Conservation (phyloP, 30 jellyfish, hydroid and myxozoan genomes). For the Pelagia noctiluca region DNA sequence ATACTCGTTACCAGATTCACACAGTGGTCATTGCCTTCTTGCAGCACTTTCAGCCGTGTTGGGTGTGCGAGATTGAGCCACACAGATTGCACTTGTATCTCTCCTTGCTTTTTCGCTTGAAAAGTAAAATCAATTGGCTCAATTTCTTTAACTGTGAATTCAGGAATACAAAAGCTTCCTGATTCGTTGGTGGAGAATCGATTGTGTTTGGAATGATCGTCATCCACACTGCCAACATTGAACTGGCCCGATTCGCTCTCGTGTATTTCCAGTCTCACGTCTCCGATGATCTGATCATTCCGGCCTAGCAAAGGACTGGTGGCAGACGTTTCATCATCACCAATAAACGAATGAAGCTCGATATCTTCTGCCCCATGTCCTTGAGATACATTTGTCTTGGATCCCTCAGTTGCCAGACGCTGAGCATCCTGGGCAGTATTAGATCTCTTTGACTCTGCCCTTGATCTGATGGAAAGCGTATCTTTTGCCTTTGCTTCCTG, state of each 20-base stretch:
- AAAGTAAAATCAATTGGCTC: constrained; percentile 25
- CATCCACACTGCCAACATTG: not conserved
- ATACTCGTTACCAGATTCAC: constrained; percentile 79
- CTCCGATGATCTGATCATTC: constrained; percentile 9
- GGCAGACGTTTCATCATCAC: constrained; percentile 16
- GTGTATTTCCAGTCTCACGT: constrained; percentile 58
- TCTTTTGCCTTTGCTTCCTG: too few species aligned
- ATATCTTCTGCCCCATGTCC: not conserved
- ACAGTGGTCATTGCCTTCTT: constrained; percentile 75
- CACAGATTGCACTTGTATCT: constrained; percentile 31
- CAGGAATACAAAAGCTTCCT: not conserved
- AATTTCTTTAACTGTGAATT: constrained; percentile 1
- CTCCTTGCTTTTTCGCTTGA: constrained; percentile 42
- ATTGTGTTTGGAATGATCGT: not conserved
- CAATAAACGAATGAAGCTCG: not conserved
- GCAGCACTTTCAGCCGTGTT: constrained; percentile 68
- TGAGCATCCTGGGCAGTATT: too few species aligned
- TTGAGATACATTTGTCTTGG: too few species aligned
- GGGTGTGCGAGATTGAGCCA: constrained; percentile 98
- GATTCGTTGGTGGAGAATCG: not conserved
- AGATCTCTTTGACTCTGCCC: too few species aligned
- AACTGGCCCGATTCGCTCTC: constrained; percentile 10
- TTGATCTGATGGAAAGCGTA: too few species aligned
- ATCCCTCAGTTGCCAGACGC: too few species aligned
- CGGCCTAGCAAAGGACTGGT: constrained; percentile 21